Evolutionary conservation across 2,888 invertebrate genomes (phyloP).

Genomic region (Drosophila putrida): DNA sequence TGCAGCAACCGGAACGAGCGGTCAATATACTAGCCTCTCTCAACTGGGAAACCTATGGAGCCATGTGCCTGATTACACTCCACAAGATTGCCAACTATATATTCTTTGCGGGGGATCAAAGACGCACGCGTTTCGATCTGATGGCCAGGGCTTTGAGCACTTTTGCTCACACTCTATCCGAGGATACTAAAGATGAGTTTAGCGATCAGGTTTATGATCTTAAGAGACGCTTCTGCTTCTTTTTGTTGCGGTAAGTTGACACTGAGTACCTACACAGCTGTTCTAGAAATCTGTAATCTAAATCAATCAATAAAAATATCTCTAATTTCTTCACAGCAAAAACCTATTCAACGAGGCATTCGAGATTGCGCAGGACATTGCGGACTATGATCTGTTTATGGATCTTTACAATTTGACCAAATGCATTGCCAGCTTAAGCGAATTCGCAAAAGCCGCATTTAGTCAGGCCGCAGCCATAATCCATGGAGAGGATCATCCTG

Average conservation of each 20-base stretch:
- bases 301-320: too few species aligned
- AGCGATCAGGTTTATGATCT: constrained; percentile 92
- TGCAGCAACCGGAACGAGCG: constrained; percentile 89
- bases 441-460: constrained; percentile 90
- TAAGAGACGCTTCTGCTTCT: constrained; percentile 95
- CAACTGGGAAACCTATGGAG: constrained; percentile 93
- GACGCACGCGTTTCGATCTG: constrained; percentile 85
- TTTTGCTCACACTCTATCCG: constrained; percentile 90
- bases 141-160: constrained; percentile 93
- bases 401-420: constrained; percentile 92
- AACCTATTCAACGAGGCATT: constrained; percentile 93
- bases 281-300: too few species aligned
- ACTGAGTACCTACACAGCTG: background rate
- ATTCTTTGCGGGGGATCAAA: constrained; percentile 83
- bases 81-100: constrained; percentile 90
- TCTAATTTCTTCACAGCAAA: constrained; percentile 86
- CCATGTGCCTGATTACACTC: constrained; percentile 90
- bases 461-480: constrained; percentile 87
- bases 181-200: constrained; percentile 90
- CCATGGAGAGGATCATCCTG: constrained; percentile 73
- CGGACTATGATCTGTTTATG: constrained; percentile 94
- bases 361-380: constrained; percentile 93
- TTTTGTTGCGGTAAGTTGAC: constrained; percentile 89
- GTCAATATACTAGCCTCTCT: constrained; percentile 88
- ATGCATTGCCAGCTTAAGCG: constrained; percentile 86